phyloP scores from a whole-genome alignment of 2,888 invertebrate genomes.

The Zonitis immaculata region DNA sequence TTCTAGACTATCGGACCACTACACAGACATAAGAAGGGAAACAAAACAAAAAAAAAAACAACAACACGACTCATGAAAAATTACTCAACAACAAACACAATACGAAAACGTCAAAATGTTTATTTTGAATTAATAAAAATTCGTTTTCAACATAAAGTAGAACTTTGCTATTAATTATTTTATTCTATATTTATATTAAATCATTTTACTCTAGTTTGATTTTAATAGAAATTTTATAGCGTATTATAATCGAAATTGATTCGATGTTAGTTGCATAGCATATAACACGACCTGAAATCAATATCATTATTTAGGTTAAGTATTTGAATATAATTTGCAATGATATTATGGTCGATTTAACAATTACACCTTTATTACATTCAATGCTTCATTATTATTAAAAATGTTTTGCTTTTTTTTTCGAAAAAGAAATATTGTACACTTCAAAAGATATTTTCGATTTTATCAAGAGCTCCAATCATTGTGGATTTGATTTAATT shows the following conservation, averaged over 20 bases:
- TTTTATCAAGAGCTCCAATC: not conserved
- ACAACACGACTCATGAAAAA: not conserved
- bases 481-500: constrained; percentile 4
- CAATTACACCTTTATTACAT: too few relatives aligned
- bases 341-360: too few relatives aligned
- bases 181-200: not conserved
- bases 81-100: not conserved
- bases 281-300: not conserved
- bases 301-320: not conserved
- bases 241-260: not conserved
- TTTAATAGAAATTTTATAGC: not conserved
- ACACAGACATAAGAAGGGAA: too few relatives aligned
- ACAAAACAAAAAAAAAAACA: too few relatives aligned
- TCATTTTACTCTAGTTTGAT: not conserved
- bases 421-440: constrained; percentile 4
- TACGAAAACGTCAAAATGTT: too few relatives aligned
- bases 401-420: too few relatives aligned
- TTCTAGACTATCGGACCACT: not conserved
- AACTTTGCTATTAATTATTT: not conserved
- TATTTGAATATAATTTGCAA: not conserved
- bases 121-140: too few relatives aligned
- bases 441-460: constrained; percentile 6
- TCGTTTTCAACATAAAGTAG: too few relatives aligned
- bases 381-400: too few relatives aligned
- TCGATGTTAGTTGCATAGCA: not conserved